A percentile compares a stretch with the other conserved stretches of the same genome.
These are phyloP conservation scores for Dryocosmus kuriphilus DNA, from an alignment of 2,888 invertebrate genomes.

Conservation along the genomic window DNA sequence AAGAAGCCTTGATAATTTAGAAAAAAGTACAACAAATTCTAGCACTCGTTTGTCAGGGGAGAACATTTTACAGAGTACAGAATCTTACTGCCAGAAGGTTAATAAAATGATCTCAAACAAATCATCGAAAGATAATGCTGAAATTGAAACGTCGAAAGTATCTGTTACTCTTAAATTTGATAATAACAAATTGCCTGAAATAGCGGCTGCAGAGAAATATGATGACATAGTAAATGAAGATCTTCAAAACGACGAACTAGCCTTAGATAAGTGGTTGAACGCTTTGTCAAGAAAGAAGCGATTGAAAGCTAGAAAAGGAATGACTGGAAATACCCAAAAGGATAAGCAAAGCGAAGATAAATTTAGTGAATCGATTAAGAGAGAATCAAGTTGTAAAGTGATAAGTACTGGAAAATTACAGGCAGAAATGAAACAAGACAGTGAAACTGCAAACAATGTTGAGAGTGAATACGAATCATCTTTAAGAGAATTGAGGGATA, in stretches of 20 bases:
- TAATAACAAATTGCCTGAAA: constrained; percentile 56
- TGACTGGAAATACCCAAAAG: constrained; percentile 39
- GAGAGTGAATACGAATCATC: constrained; percentile 50
- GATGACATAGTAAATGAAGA: constrained; percentile 42
- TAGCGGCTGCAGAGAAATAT: constrained; percentile 61
- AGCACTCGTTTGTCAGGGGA: too few relatives aligned
- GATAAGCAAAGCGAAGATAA: constrained; percentile 42
- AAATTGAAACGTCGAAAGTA: background rate
- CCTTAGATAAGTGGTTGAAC: constrained; percentile 42
- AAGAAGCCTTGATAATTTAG: constrained; percentile 44
- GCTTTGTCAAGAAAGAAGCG: constrained; percentile 10
- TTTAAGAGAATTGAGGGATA: constrained; percentile 51
- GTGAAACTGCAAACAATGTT: background rate
- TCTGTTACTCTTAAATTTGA: background rate
- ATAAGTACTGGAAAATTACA: background rate
- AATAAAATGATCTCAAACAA: background rate
- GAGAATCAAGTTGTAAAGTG: background rate
- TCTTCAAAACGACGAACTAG: constrained; percentile 44
- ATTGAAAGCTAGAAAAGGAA: constrained; percentile 33
- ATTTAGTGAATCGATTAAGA: background rate
- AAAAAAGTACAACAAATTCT: constrained; percentile 6
- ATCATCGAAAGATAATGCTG: background rate
- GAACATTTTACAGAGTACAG: too few relatives aligned
- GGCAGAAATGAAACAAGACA: background rate
- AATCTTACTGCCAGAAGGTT: background rate